Percentiles rank a stretch among this genome's conserved stretches.
Conservation (phyloP, 1,140 invertebrate genomes). For the Macrotrachela quadricornifera region DNA sequence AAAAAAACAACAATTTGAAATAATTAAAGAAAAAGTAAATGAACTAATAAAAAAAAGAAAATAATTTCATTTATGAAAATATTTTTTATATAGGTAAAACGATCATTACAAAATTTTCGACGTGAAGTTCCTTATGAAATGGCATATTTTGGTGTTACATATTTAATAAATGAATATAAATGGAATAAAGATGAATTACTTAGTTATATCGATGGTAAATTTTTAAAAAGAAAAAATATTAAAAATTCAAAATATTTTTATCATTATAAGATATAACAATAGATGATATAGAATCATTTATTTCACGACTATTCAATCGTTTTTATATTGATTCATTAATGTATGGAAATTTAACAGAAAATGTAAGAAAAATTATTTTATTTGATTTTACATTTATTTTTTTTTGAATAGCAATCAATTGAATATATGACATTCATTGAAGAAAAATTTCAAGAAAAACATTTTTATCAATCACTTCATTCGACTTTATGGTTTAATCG, state of each 20-base stretch:
- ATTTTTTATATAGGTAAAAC: background rate
- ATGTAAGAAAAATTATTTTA: background rate
- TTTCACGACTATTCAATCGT: background rate
- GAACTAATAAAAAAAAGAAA: conserved; percentile 39
- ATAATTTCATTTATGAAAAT: too few species aligned
- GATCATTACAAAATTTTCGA: background rate
- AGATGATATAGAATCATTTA: conserved; percentile 1
- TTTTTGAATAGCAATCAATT: background rate
- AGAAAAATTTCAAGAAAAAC: conserved; percentile 46
- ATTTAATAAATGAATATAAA: conserved; percentile 48
- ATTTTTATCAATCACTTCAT: background rate
- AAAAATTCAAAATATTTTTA: too few species aligned
- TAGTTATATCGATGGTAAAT: too few species aligned
- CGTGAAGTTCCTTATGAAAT: background rate
- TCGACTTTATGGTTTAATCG: background rate
- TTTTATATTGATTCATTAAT: conserved; percentile 4
- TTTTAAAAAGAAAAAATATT: too few species aligned
- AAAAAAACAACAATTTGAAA: conserved; percentile 60
- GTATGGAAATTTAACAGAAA: conserved; percentile 5
- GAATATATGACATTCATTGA: background rate
- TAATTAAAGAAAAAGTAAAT: conserved; percentile 56
- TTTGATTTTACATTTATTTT: background rate
- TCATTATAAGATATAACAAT: background rate
- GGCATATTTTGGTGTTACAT: background rate
- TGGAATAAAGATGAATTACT: conserved; percentile 35